phyloP scores from a whole-genome alignment of 1,140 invertebrate species.

The Papilio polyxenes region DNA sequence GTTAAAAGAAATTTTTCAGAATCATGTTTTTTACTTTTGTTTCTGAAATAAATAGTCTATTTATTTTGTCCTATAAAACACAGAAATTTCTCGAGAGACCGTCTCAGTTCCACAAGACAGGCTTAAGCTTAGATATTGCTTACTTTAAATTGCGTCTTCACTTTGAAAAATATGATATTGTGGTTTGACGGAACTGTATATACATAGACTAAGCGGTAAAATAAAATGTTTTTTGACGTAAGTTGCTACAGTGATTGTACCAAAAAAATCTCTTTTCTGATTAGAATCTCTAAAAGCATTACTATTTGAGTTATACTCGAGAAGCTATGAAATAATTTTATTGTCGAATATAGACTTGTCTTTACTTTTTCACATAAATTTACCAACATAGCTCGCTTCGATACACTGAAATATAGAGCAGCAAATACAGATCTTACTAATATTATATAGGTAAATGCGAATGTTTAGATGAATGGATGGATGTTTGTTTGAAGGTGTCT shows the following conservation, averaged over 20 bases:
- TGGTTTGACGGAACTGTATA: neutral
- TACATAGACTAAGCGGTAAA: neutral
- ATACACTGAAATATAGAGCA: neutral
- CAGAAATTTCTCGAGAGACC: constrained; percentile 32
- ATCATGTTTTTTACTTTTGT: neutral
- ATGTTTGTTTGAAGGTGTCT: too few relatives aligned
- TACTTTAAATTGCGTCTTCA: constrained; percentile 32
- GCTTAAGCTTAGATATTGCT: constrained; percentile 34
- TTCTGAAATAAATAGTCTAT: constrained; percentile 2
- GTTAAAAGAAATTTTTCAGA: neutral
- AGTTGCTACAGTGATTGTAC: neutral
- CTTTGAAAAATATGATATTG: constrained; percentile 35
- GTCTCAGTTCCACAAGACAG: constrained; percentile 2
- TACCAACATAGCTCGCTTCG: neutral
- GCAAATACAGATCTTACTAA: too few relatives aligned
- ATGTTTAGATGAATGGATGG: too few relatives aligned
- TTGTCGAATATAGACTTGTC: neutral
- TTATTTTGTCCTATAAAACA: constrained; percentile 22
- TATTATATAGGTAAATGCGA: too few relatives aligned
- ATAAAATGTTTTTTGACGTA: neutral
- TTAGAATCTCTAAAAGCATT: neutral
- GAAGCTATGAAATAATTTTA: neutral
- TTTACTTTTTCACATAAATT: neutral
- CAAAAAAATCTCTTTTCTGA: neutral
- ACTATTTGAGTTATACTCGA: neutral